Percentiles rank a stretch among this genome's conserved stretches.
phyloP scores from a whole-genome alignment of 2,888 invertebrate genomes.

The Colletes collaris region DNA sequence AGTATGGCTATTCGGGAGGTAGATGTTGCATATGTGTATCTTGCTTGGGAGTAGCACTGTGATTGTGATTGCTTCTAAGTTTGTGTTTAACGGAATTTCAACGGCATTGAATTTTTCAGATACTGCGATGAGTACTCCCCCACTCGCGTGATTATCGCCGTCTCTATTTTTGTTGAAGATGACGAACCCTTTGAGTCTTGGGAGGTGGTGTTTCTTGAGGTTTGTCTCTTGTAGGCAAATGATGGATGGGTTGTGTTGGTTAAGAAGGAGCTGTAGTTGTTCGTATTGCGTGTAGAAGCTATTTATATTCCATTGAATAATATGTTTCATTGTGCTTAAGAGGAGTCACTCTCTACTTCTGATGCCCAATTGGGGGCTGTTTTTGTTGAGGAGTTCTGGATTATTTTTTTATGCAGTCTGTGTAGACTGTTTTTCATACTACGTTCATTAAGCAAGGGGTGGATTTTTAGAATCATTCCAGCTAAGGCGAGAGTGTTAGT shows the following conservation, averaged over 20 bases:
- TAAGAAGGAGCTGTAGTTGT: no score
- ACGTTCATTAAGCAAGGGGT: no score
- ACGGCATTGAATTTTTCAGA: neutral
- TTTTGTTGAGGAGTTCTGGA: no score
- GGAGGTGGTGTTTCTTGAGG: neutral
- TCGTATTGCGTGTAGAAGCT: no score
- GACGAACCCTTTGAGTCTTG: neutral
- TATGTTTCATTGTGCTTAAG: no score
- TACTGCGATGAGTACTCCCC: constrained; percentile 4
- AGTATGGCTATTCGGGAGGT: neutral
- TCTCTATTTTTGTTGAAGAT: neutral
- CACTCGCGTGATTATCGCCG: neutral
- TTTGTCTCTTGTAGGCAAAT: constrained; percentile 7
- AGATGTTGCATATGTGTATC: neutral
- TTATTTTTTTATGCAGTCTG: no score
- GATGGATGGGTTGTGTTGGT: neutral
- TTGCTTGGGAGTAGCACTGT: neutral
- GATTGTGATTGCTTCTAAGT: constrained; percentile 4
- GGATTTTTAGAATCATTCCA: no score
- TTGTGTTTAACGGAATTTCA: neutral
- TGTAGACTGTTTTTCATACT: no score
- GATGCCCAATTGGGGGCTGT: no score
- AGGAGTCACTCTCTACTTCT: no score
- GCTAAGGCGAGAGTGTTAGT: no score
- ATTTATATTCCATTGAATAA: no score